phyloP scores from a whole-genome alignment of 2,113 vertebrate genomes.

The Phyllostomus discolor region DNA sequence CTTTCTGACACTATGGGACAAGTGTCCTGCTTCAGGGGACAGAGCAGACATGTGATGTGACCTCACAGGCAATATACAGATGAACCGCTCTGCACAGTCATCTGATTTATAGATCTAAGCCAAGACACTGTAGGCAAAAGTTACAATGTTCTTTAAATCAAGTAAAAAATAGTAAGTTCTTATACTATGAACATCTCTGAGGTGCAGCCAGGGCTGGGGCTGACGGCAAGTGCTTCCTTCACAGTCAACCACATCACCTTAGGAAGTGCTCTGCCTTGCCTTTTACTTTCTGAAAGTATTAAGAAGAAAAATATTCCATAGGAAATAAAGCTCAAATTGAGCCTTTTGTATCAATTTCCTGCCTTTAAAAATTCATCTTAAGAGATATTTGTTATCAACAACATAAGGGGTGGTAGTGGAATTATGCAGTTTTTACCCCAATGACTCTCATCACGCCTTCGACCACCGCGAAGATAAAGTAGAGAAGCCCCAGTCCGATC shows the following conservation, averaged over 20 bases:
- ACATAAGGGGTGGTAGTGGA: background rate
- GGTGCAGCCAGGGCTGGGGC: background rate
- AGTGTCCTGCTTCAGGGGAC: background rate
- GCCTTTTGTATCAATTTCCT: background rate
- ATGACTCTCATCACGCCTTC: conserved; percentile 89
- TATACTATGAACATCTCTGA: background rate
- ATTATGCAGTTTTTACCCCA: conserved; percentile 81
- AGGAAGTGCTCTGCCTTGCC: background rate
- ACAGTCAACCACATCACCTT: background rate
- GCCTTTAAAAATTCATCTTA: background rate
- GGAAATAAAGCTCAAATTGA: background rate
- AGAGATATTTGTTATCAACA: background rate
- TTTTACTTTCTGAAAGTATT: background rate
- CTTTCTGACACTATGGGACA: background rate
- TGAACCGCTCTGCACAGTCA: background rate
- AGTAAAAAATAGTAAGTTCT: background rate
- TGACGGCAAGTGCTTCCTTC: background rate
- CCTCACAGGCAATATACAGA: fast-evolving
- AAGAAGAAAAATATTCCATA: background rate
- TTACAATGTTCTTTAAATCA: background rate
- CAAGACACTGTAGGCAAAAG: background rate
- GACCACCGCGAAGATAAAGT: conserved; percentile 86
- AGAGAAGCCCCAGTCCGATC: conserved; percentile 87
- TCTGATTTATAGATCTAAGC: background rate
- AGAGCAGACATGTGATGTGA: background rate